A percentile compares a stretch with the other conserved stretches of the same genome.
These are phyloP conservation scores for Campodea augens DNA, from an alignment of 1,140 invertebrate genomes.

Conservation along the genomic window DNA sequence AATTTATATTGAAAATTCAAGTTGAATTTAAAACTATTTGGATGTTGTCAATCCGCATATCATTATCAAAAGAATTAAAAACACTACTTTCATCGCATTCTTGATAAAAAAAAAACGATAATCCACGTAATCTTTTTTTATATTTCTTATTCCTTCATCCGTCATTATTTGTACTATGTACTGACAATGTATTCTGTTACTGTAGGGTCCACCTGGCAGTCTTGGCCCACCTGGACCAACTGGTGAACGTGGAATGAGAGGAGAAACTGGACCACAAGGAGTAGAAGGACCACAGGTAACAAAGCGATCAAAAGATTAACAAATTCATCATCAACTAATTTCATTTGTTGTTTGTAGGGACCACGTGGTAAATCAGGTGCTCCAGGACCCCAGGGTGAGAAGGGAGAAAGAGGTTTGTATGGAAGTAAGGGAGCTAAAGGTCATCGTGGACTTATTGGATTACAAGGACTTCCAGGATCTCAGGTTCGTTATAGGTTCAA, in stretches of 20 bases:
- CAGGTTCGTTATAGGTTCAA: slow-evolving; percentile 23
- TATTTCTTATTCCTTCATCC: too few relatives aligned
- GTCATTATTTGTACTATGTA: too few relatives aligned
- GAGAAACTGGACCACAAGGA: slow-evolving; percentile 48
- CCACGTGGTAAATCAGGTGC: slow-evolving; percentile 48
- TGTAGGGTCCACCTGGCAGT: slow-evolving; percentile 40
- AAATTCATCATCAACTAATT: background rate
- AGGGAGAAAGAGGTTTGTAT: slow-evolving; percentile 47
- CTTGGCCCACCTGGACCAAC: slow-evolving; percentile 36
- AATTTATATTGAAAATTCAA: too few relatives aligned
- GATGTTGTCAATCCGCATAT: too few relatives aligned
- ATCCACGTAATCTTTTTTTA: too few relatives aligned
- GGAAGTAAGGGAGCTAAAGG: slow-evolving; percentile 58
- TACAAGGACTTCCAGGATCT: slow-evolving; percentile 50
- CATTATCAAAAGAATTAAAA: too few relatives aligned
- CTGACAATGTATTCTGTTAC: too few relatives aligned
- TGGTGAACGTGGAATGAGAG: slow-evolving; percentile 48
- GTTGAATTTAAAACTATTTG: too few relatives aligned
- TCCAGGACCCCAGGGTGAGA: slow-evolving; percentile 42
- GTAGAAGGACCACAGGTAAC: slow-evolving; percentile 42
- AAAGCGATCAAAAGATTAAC: too few relatives aligned
- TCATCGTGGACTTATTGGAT: slow-evolving; percentile 57
- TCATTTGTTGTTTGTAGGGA: slow-evolving; percentile 26
- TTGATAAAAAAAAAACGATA: too few relatives aligned
- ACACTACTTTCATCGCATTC: too few relatives aligned